Evolutionary conservation across 2,797 vertebrate genomes (phyloP).

Genomic region (Synaphobranchus kaupii): DNA sequence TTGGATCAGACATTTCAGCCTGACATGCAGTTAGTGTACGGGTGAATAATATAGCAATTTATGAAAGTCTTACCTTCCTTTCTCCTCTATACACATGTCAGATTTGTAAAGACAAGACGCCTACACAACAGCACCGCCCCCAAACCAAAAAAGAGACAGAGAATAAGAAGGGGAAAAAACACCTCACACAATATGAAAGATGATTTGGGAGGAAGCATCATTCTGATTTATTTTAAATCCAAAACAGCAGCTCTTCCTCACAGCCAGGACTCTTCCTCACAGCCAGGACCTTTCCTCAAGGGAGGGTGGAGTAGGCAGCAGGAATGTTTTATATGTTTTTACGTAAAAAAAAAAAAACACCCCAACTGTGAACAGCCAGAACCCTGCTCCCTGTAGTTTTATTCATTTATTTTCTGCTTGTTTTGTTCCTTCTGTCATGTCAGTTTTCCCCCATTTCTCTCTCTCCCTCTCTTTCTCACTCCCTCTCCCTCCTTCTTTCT

Average conservation of each 20-base stretch:
- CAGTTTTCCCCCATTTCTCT: too few relatives aligned
- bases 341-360: neutral
- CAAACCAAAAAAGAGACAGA: neutral
- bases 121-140: neutral
- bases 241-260: neutral
- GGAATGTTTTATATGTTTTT: neutral
- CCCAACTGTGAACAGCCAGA: neutral
- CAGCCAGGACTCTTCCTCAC: neutral
- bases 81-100: neutral
- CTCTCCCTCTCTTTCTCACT: neutral
- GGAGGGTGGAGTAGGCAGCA: neutral
- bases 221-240: neutral
- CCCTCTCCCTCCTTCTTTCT: too few relatives aligned
- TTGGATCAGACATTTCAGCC: neutral
- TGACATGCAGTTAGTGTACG: neutral
- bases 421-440: slow-evolving; percentile 1
- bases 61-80: neutral
- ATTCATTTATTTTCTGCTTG: neutral
- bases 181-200: neutral
- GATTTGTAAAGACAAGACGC: slow-evolving; percentile 6
- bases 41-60: slow-evolving; percentile 5
- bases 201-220: neutral
- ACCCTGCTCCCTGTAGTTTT: neutral
- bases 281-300: neutral
- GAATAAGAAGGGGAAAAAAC: neutral